Percentiles rank a stretch among this genome's conserved stretches.
Conservation (phyloP, 2,113 vertebrate genomes). For the Psophia crepitans region DNA sequence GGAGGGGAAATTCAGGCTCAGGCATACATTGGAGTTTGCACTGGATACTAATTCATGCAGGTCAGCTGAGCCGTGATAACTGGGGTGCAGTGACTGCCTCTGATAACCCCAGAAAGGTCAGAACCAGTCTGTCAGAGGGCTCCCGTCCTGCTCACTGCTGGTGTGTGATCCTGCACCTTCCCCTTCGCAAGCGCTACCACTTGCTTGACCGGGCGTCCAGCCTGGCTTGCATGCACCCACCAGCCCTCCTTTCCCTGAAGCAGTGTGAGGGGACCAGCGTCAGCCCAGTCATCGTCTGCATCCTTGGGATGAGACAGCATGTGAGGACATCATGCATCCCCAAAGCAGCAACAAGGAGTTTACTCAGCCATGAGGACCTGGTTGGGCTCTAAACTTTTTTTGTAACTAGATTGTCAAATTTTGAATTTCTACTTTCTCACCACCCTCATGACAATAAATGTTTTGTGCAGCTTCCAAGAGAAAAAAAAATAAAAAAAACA, state of each 20-base stretch:
- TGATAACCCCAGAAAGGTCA: not conserved
- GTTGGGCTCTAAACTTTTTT: not conserved
- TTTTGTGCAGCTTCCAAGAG: not conserved
- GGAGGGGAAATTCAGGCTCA: not conserved
- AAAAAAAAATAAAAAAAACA: not conserved
- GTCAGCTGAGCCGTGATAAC: not conserved
- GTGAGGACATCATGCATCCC: not conserved
- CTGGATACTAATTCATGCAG: not conserved
- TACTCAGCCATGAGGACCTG: not conserved
- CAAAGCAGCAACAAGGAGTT: not conserved
- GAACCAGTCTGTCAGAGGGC: not conserved
- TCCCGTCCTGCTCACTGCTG: not conserved
- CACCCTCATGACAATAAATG: not conserved
- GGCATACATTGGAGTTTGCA: not conserved
- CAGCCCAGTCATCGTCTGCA: not conserved
- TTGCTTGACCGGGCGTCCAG: fast-evolving
- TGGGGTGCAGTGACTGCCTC: not conserved
- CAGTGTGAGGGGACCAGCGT: not conserved
- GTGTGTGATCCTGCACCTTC: not conserved
- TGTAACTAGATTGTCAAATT: not conserved
- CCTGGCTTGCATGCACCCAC: not conserved
- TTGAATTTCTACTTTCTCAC: not conserved
- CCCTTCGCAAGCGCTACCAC: not conserved
- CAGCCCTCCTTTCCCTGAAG: not conserved
- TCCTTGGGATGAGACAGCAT: not conserved